phyloP scores from a whole-genome alignment of 2,113 vertebrate genomes.

The Dromiciops gliroides region DNA sequence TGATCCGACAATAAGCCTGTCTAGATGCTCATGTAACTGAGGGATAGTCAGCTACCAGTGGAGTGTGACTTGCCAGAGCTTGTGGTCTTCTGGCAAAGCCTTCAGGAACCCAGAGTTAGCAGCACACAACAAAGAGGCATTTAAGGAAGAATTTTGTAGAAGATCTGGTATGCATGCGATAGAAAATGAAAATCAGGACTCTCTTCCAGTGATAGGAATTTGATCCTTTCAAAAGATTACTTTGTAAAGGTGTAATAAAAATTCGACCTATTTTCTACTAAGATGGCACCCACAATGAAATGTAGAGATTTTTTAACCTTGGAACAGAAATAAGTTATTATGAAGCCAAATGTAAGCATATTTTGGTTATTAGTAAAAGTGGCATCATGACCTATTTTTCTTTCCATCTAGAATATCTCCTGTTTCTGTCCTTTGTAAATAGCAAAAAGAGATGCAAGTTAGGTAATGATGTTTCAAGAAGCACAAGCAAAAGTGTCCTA shows the following conservation, averaged over 20 bases:
- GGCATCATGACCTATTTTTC: neutral
- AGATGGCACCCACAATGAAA: conserved; percentile 20
- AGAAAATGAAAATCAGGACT: neutral
- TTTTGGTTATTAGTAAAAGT: conserved; percentile 1
- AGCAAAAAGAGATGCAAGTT: neutral
- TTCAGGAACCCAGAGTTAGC: neutral
- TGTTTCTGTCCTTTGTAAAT: conserved; percentile 14
- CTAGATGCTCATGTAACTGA: neutral
- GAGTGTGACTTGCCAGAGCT: neutral
- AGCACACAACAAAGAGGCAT: neutral
- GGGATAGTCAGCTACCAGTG: neutral
- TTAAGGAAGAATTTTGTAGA: neutral
- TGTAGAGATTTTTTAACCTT: conserved; percentile 26
- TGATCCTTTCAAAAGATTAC: neutral
- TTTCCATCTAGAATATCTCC: conserved; percentile 7
- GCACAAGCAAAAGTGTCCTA: conserved; percentile 3
- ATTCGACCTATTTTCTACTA: neutral
- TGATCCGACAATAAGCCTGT: neutral
- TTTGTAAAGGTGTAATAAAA: neutral
- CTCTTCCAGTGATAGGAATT: neutral
- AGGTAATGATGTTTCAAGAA: neutral
- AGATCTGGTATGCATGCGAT: neutral
- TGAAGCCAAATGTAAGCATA: conserved; percentile 7
- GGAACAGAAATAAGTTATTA: neutral
- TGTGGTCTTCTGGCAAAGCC: neutral